phyloP scores from a whole-genome alignment of 2,797 vertebrate genomes.

The Melanotaenia trifasciata region DNA sequence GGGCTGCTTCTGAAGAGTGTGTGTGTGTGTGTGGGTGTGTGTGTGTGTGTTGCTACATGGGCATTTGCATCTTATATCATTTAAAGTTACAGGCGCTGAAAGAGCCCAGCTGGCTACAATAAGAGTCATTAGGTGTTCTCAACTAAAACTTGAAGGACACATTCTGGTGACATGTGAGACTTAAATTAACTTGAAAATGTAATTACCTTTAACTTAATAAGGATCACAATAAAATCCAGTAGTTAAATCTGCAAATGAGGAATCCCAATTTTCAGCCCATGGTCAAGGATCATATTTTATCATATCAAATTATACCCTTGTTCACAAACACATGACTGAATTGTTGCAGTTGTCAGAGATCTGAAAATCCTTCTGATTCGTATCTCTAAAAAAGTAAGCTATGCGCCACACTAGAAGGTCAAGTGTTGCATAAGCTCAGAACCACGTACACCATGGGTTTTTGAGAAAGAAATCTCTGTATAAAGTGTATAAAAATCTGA shows the following conservation, averaged over 20 bases:
- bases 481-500: background rate
- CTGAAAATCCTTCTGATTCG: conserved; percentile 6
- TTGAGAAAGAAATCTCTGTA: background rate
- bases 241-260: background rate
- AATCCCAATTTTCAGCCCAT: background rate
- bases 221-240: background rate
- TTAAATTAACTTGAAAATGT: conserved; percentile 1
- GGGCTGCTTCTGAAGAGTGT: background rate
- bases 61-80: background rate
- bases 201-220: background rate
- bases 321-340: background rate
- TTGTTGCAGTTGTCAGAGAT: conserved; percentile 4
- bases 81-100: background rate
- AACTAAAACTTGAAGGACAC: background rate
- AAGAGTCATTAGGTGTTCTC: background rate
- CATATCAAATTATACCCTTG: background rate
- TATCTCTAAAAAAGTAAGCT: background rate
- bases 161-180: background rate
- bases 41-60: background rate
- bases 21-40: background rate
- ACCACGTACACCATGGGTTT: no score
- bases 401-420: background rate
- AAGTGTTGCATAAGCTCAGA: background rate
- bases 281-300: conserved; percentile 5
- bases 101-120: background rate